These are phyloP conservation scores for Zeugodacus cucurbitae DNA, from an alignment of 1,140 invertebrate genomes.

Conservation along the genomic window DNA sequence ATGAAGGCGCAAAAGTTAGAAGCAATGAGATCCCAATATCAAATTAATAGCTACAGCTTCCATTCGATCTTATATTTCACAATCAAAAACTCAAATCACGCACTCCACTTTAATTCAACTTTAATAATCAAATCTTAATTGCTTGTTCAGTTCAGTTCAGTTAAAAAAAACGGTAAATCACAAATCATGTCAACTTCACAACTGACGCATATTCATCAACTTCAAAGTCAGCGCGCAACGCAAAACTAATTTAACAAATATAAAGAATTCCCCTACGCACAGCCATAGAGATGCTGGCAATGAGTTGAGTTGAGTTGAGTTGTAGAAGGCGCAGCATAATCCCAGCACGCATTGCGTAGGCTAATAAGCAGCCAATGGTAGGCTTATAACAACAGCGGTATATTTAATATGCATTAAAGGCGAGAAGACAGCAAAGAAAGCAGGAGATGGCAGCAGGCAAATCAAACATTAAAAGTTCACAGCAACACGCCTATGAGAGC, in stretches of 20 bases:
- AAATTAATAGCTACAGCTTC: no score
- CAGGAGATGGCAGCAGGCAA: neutral
- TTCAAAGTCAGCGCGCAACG: neutral
- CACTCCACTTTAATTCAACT: neutral
- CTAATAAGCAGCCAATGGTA: neutral
- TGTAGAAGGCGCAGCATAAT: neutral
- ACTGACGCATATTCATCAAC: neutral
- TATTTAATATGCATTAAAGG: constrained; percentile 11
- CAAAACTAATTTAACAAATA: constrained; percentile 10
- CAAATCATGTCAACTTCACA: neutral
- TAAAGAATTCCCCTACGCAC: neutral
- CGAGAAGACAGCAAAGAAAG: neutral
- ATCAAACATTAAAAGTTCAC: neutral
- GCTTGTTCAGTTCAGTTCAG: no score
- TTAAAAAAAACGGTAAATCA: neutral
- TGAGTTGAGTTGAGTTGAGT: no score
- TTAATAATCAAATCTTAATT: neutral
- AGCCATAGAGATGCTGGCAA: no score
- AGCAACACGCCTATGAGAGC: no score
- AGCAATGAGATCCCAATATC: no score
- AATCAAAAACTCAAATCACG: no score
- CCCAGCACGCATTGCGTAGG: neutral
- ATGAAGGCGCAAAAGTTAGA: no score
- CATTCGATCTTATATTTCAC: no score
- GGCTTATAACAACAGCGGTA: neutral